These are phyloP conservation scores for Hypomecis atomaria DNA, from an alignment of 2,888 invertebrate genomes.

Conservation along the genomic window DNA sequence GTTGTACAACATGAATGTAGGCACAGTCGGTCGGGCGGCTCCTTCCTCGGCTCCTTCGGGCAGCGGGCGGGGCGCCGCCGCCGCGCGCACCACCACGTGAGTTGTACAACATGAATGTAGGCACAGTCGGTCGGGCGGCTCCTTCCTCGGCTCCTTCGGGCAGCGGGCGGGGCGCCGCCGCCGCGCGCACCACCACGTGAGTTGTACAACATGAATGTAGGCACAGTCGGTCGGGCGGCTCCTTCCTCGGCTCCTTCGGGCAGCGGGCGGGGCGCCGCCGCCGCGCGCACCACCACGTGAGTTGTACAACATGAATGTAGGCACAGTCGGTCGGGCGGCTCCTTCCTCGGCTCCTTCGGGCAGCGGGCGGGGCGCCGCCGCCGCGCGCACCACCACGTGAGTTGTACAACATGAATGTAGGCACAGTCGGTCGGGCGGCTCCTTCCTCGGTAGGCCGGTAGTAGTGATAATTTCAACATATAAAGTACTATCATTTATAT, in stretches of 20 bases:
- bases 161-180: constrained; percentile 77
- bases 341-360: constrained; percentile 62
- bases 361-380: constrained; percentile 77
- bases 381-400: constrained; percentile 49
- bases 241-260: constrained; percentile 62
- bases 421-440: constrained; percentile 53
- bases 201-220: too few species aligned
- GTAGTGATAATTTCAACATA: too few species aligned
- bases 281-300: constrained; percentile 50
- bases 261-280: constrained; percentile 77
- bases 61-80: constrained; percentile 77
- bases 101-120: too few species aligned
- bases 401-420: too few species aligned
- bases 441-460: constrained; percentile 65
- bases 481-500: too few species aligned
- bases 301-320: too few species aligned
- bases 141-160: constrained; percentile 62
- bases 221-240: constrained; percentile 53
- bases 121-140: constrained; percentile 53
- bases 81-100: constrained; percentile 50
- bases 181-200: constrained; percentile 50
- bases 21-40: constrained; percentile 53
- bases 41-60: constrained; percentile 62
- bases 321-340: constrained; percentile 53
- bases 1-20: too few species aligned